phyloP scores from a whole-genome alignment of 2,113 vertebrate genomes.

The Sylvicapra grimmia region DNA sequence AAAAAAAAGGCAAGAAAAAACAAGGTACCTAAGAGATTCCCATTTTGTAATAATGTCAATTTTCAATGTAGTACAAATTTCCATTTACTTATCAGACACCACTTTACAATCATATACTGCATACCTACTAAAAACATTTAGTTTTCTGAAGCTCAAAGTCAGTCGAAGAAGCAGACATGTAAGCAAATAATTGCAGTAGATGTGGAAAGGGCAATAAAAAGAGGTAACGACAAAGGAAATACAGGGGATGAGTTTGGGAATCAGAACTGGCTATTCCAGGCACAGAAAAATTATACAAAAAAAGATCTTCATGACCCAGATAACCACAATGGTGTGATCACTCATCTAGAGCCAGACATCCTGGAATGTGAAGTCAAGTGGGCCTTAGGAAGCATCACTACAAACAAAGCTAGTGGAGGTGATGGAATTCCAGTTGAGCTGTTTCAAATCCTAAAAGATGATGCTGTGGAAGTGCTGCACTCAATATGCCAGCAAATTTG shows the following conservation, averaged over 20 bases:
- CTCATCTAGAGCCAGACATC: neutral
- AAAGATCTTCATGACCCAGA: neutral
- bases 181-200: neutral
- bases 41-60: neutral
- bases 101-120: neutral
- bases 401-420: neutral
- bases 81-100: neutral
- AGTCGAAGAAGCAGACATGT: neutral
- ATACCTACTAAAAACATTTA: neutral
- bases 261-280: neutral
- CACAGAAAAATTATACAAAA: neutral
- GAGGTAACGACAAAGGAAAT: neutral
- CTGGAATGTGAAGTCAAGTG: neutral
- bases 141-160: neutral
- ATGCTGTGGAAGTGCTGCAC: neutral
- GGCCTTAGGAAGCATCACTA: neutral
- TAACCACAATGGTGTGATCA: neutral
- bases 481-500: neutral
- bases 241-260: neutral
- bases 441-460: neutral
- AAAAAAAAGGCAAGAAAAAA: neutral
- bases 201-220: neutral
- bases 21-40: neutral
- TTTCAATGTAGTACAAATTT: neutral
- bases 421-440: neutral